A percentile compares a stretch with the other conserved stretches of the same genome.
These are phyloP conservation scores for Diarsia mendica DNA, from an alignment of 2,888 invertebrate species.

Conservation along the genomic window DNA sequence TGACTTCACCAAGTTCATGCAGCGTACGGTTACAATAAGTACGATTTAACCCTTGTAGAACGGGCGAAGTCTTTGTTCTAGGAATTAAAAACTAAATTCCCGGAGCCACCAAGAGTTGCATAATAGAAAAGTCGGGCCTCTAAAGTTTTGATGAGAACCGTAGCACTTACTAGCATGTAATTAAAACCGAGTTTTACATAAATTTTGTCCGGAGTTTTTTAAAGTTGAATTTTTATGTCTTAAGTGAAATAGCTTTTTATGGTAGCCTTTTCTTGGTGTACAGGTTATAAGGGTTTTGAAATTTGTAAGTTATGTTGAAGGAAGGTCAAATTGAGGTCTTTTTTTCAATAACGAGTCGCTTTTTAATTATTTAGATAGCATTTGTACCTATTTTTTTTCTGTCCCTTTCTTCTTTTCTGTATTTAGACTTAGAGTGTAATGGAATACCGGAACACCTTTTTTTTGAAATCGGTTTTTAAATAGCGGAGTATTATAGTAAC, in stretches of 20 bases:
- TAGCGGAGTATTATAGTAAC: too few species aligned
- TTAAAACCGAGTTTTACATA: slow-evolving; percentile 61
- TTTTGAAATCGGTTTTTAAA: too few species aligned
- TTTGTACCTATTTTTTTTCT: too few species aligned
- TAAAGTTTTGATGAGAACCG: slow-evolving; percentile 77
- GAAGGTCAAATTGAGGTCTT: background rate
- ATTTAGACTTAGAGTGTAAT: too few species aligned
- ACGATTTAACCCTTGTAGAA: slow-evolving; percentile 50
- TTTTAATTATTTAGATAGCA: background rate
- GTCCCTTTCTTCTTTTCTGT: too few species aligned
- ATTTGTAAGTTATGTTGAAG: background rate
- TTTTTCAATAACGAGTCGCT: background rate
- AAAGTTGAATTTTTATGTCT: slow-evolving; percentile 32
- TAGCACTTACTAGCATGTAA: slow-evolving; percentile 62
- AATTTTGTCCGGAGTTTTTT: slow-evolving; percentile 56
- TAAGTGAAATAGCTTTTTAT: slow-evolving; percentile 43
- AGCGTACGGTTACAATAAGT: slow-evolving; percentile 40
- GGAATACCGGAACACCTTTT: too few species aligned
- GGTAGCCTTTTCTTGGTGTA: slow-evolving; percentile 14
- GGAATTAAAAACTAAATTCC: slow-evolving; percentile 77
- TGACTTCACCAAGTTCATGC: slow-evolving; percentile 19
- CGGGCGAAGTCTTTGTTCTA: slow-evolving; percentile 69
- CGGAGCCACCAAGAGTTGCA: slow-evolving; percentile 64
- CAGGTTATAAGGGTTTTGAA: background rate
- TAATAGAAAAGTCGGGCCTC: slow-evolving; percentile 71